phyloP scores from a whole-genome alignment of 2,888 invertebrate species.

The Monochamus alternatus region DNA sequence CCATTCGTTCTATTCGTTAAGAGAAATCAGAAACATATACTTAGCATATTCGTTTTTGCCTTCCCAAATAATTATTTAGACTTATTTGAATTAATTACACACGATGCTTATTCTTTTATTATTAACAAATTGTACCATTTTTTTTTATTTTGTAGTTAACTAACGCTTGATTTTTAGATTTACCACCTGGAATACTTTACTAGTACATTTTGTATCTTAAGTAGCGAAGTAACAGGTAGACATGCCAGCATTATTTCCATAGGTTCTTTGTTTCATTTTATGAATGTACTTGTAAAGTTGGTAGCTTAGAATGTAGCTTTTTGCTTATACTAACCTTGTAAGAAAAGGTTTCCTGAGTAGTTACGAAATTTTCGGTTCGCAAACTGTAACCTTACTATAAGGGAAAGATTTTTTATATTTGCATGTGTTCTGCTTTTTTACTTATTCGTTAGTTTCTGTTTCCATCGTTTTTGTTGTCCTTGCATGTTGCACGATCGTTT shows the following conservation, averaged over 20 bases:
- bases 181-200: constrained; percentile 42
- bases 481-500: constrained; percentile 46
- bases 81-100: constrained; percentile 28
- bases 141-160: constrained; percentile 46
- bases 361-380: constrained; percentile 66
- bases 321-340: constrained; percentile 63
- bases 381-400: constrained; percentile 72
- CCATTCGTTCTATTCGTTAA: constrained; percentile 2
- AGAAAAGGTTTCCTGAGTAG: constrained; percentile 62
- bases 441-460: constrained; percentile 35
- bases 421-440: constrained; percentile 51
- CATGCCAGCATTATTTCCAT: constrained; percentile 37
- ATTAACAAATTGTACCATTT: constrained; percentile 29
- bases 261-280: constrained; percentile 40
- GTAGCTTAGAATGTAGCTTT: constrained; percentile 66
- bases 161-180: constrained; percentile 48
- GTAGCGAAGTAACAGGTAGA: constrained; percentile 37
- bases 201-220: constrained; percentile 44
- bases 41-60: constrained; percentile 19
- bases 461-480: constrained; percentile 25
- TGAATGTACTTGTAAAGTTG: constrained; percentile 61
- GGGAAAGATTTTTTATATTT: constrained; percentile 67
- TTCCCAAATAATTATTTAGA: constrained; percentile 25
- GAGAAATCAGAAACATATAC: constrained; percentile 8
- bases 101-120: constrained; percentile 35